Evolutionary conservation across 2,797 vertebrate genomes (phyloP), one percentile per base, ranked within the genome.

Genomic region (Periophthalmus magnuspinnatus): DNA sequence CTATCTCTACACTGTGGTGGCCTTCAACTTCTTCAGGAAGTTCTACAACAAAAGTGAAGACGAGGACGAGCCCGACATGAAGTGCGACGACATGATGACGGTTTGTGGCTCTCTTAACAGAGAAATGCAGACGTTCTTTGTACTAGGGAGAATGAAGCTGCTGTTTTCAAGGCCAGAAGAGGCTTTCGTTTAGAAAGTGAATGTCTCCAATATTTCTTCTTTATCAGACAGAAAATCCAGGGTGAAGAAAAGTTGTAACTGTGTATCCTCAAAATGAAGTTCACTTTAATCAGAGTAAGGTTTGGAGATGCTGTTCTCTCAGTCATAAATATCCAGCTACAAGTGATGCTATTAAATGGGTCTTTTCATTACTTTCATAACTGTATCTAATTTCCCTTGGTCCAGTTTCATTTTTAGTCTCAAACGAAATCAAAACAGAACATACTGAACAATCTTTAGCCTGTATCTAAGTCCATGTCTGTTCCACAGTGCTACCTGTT

Each of bases 1-100:
- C 24, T 99, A 99, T 70, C 95, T 99, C 61, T 99, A 99, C 86
- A 99, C 97, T 0, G 98, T 99, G 74, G 97, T 99, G 86, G 97
- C 98, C 5, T 99, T 99, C 91, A 99, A 99, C 93, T 99, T 99
- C 93, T 99, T 99, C 92, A 95, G 98, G 69, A 99, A 97, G 90
- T 99, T 99, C 94, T 99, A 99, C 93, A 99, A 99, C 84, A 99
- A 99, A 88, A 98, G 98, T 0, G 98, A 98, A 82, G 97, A 99
- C 1, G 97, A 98, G 32, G 96, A 97, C 2, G 95, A 95, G 75
- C 97, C 97, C 0, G 98, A 99, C 84, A 99, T 99, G 98, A 99
- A 99, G 84, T 99, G 98, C 62, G 96, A 99, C 0, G 98, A 99
- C 72, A 99, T 99, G 98, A 98, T 99, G 97, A 99, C 97, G 32